Base-by-base conservation (phyloP, 2,113 vertebrate genomes). In the Laticauda colubrina region DNA sequence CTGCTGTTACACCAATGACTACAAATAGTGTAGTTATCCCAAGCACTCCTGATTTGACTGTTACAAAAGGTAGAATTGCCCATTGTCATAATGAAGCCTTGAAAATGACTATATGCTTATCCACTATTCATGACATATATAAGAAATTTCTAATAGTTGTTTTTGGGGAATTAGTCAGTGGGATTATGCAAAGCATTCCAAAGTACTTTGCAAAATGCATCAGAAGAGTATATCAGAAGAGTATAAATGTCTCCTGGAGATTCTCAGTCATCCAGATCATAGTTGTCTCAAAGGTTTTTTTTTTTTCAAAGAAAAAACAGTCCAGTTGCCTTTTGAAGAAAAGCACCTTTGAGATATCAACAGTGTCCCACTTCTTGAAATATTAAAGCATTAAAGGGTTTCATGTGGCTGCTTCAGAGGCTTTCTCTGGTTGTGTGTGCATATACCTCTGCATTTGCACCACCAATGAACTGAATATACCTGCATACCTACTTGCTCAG, bases 41-140 rank as follows among this genome's bases (percentile, higher is more conserved):
- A 92, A 97, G 90, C 96, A 85, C 97, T 39, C 92, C 95, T 92
- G 89, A 94, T 0, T 91, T 95, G 91, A 43, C 96, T 64, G 61
- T 97, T 90, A 69, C 97, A 88, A 98, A 98, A 98, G 98, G 98
- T 98, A 97, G 96, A 89, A 91, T 93, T 90, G 90, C 94, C 95
- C 93, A 34, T 93, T 89, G 45, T 54, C 91, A 93, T 90, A 90
- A 90, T 21, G 14, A 94, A 5, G 26, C 89, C 43, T 88, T 56
- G 21, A n/a, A n/a, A 91, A 88, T 87, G 51, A 53, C 12, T 90
- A 75, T 90, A 10, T 93, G 23, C 24, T 45, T 26, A 23, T 55
- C 15, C 11, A 12, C 7, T 51, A 29, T 23, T n/a, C 34, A 45
- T 85, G 54, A 59, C 43, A 43, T 81, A 21, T 23, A 21, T 81